Conservation (phyloP, 2,888 invertebrate genomes). For the Acrobasis repandana region DNA sequence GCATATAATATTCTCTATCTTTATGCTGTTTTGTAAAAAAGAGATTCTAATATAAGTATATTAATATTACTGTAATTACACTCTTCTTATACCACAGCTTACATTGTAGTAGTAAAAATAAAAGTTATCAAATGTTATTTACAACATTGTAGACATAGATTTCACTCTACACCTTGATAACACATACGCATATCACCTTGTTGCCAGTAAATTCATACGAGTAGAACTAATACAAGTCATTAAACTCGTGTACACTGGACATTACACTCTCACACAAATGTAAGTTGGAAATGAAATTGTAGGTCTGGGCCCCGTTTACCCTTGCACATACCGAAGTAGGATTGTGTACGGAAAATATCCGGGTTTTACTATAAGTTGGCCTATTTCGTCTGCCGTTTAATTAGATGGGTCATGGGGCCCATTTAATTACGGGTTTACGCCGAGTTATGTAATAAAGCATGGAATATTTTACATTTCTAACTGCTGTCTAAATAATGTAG, state of each 20-base stretch:
- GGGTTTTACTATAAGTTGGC: constrained; percentile 15
- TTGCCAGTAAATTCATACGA: no score
- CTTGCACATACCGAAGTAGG: constrained; percentile 17
- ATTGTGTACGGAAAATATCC: constrained; percentile 19
- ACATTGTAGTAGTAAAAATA: no score
- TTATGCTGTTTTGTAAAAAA: no score
- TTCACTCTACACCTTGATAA: no score
- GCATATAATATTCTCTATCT: no score
- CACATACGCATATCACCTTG: no score
- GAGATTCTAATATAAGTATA: no score
- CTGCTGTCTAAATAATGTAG: not conserved
- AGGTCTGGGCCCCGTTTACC: constrained; percentile 20
- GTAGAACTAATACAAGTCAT: not conserved
- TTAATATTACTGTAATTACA: no score
- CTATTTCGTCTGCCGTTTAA: constrained; percentile 17
- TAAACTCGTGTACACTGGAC: constrained; percentile 5
- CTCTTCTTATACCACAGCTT: no score
- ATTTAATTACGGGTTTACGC: constrained; percentile 23
- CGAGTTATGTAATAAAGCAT: constrained; percentile 14
- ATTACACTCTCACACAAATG: constrained; percentile 17
- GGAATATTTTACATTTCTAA: constrained; percentile 16
- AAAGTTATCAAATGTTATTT: no score
- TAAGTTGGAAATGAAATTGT: constrained; percentile 23
- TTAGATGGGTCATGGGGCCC: constrained; percentile 19
- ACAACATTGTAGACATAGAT: no score